phyloP scores from a whole-genome alignment of 2,888 invertebrate species.

The Magallana nippona region DNA sequence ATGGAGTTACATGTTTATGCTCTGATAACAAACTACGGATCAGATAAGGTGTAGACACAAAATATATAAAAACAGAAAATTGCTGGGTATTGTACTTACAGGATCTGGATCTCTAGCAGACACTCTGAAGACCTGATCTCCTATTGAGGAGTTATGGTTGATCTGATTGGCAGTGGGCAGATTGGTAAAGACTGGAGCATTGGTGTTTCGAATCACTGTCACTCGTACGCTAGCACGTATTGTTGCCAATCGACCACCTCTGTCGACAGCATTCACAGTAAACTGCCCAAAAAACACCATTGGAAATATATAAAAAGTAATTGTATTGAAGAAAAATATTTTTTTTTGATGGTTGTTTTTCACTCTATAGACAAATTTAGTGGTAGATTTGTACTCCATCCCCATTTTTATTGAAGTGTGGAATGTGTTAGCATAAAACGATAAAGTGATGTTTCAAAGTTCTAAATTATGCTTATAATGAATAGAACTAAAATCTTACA shows the following conservation, averaged over 20 bases:
- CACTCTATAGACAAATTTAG: too few relatives aligned
- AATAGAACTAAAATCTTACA: constrained; percentile 38
- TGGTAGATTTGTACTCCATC: too few relatives aligned
- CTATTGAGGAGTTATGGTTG: constrained; percentile 41
- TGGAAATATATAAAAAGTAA: background rate
- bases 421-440: too few relatives aligned
- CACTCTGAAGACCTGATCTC: constrained; percentile 51
- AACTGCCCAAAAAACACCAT: constrained; percentile 53
- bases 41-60: too few relatives aligned
- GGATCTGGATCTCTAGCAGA: constrained; percentile 57
- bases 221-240: constrained; percentile 60
- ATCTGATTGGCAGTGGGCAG: constrained; percentile 18
- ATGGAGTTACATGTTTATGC: too few relatives aligned
- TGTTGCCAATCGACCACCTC: constrained; percentile 46
- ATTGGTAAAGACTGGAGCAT: constrained; percentile 56
- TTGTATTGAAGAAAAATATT: too few relatives aligned
- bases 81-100: constrained; percentile 46
- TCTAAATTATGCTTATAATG: too few relatives aligned
- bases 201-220: constrained; percentile 58
- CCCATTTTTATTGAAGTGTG: too few relatives aligned
- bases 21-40: too few relatives aligned
- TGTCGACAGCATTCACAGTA: constrained; percentile 58
- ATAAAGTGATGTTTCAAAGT: too few relatives aligned
- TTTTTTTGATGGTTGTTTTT: too few relatives aligned
- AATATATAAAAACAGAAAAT: too few relatives aligned